Conservation (phyloP, 2,113 vertebrate species). For the Paracyprichromis sp. region DNA sequence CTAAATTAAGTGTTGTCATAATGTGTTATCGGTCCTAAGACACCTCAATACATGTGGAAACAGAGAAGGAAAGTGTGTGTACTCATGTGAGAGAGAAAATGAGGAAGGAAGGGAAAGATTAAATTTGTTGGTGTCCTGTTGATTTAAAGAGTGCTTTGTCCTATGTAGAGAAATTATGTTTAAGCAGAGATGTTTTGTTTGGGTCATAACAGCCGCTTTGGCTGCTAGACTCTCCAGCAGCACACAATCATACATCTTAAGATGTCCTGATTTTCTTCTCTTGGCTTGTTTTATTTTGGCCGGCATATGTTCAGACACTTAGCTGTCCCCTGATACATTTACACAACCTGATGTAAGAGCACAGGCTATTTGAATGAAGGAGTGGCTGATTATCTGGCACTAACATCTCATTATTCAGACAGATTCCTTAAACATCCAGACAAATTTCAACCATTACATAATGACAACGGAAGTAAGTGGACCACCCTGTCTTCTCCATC, state of each 20-base stretch:
- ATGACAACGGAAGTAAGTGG: slow-evolving; percentile 23
- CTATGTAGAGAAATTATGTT: slow-evolving; percentile 28
- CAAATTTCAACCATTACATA: slow-evolving; percentile 4
- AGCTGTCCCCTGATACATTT: background rate
- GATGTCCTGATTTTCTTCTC: background rate
- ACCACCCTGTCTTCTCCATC: background rate
- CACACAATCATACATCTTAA: background rate
- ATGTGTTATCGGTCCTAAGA: slow-evolving; percentile 25
- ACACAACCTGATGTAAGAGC: background rate
- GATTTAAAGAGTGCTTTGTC: slow-evolving; percentile 49
- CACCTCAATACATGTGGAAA: slow-evolving; percentile 9
- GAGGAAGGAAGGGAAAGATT: background rate
- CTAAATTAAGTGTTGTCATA: slow-evolving; percentile 13
- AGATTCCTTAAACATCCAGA: background rate
- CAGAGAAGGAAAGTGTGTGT: background rate
- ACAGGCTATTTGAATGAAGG: background rate
- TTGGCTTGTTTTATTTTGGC: background rate
- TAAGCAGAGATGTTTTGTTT: slow-evolving; percentile 50
- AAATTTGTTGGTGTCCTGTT: background rate
- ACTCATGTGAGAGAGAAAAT: background rate
- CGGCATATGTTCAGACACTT: background rate
- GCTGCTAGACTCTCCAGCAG: background rate
- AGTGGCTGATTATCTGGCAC: slow-evolving; percentile 9
- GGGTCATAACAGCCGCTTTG: slow-evolving; percentile 4
- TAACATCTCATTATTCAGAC: background rate